Conservation (phyloP, 2,113 vertebrate species). For the Talpa occidentalis region DNA sequence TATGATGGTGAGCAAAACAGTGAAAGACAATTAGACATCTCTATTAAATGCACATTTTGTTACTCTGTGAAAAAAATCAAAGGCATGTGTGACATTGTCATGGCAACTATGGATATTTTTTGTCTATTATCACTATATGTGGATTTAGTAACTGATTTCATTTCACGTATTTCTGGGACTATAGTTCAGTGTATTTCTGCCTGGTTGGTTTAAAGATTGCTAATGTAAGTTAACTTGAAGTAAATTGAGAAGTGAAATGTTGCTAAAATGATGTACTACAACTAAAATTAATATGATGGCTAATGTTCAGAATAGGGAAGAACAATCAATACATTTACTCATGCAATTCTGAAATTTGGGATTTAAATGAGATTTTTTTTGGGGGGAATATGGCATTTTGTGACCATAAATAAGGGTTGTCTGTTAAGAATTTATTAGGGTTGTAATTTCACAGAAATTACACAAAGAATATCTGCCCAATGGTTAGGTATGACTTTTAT, state of each 20-base stretch:
- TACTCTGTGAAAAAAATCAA: constrained; percentile 65
- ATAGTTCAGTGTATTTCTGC: constrained; percentile 48
- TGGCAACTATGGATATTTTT: constrained; percentile 74
- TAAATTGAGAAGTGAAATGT: not conserved
- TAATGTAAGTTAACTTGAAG: constrained; percentile 48
- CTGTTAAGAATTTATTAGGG: not conserved
- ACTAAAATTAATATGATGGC: not conserved
- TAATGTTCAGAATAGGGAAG: not conserved
- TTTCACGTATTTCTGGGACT: constrained; percentile 60
- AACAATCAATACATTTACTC: not conserved
- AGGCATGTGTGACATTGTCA: constrained; percentile 69
- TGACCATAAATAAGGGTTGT: not conserved
- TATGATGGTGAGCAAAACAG: constrained; percentile 59
- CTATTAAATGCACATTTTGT: constrained; percentile 76
- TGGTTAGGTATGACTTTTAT: not conserved
- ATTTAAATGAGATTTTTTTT: constrained; percentile 12
- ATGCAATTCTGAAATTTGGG: not conserved
- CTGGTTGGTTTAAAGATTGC: constrained; percentile 41
- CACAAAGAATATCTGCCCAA: not conserved
- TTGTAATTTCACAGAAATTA: not conserved
- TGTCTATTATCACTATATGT: constrained; percentile 51
- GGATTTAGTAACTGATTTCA: constrained; percentile 64
- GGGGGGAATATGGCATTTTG: not conserved
- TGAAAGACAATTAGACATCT: constrained; percentile 76
- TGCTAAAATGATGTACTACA: not conserved